Evolutionary conservation across 2,113 vertebrate species (phyloP).

Genomic region (Hyperopisus bebe): DNA sequence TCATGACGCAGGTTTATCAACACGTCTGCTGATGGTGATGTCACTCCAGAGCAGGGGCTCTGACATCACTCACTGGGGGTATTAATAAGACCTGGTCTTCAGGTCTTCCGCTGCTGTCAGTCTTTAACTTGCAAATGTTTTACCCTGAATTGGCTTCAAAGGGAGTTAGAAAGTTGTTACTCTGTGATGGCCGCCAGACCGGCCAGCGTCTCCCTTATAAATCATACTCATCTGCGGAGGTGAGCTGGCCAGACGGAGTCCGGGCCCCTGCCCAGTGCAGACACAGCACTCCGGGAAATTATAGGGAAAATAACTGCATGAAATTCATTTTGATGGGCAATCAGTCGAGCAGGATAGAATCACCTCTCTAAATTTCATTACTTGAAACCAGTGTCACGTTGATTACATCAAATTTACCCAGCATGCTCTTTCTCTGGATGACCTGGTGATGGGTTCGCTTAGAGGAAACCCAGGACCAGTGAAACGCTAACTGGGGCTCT

Average conservation of each 20-base stretch:
- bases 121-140: background rate
- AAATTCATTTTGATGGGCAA: constrained; percentile 15
- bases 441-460: background rate
- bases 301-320: background rate
- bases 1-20: background rate
- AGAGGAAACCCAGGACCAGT: background rate
- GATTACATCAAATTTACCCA: constrained; percentile 1
- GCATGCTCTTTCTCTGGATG: background rate
- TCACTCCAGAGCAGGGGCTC: background rate
- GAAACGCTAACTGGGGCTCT: background rate
- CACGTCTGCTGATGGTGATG: background rate
- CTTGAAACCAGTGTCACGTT: background rate
- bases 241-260: background rate
- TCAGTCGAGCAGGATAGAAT: background rate
- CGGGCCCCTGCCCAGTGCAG: background rate
- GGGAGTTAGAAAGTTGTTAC: background rate
- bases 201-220: background rate
- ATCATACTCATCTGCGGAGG: background rate
- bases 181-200: background rate
- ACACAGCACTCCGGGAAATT: background rate
- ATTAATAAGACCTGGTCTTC: background rate
- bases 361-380: constrained; percentile 6
- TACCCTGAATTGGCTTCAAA: background rate
- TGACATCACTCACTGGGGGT: background rate
- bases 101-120: background rate